A percentile compares a stretch with the other conserved stretches of the same genome.
Evolutionary conservation across 2,113 vertebrate genomes (phyloP).

Genomic region (Origma solitaria): DNA sequence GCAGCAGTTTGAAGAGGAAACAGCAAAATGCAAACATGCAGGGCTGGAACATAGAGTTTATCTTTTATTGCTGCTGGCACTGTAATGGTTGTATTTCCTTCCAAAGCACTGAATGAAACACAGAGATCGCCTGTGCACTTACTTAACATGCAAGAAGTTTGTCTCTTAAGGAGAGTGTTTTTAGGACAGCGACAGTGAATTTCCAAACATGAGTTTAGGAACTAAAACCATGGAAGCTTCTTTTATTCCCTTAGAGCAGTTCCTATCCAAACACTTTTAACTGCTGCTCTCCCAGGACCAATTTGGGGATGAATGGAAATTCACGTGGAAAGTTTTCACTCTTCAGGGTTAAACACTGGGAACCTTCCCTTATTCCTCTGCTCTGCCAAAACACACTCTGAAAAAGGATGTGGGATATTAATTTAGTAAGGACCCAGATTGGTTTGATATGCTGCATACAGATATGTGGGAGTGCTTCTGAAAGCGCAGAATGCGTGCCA

Average conservation of each 20-base stretch:
- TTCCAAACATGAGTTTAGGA: conserved; percentile 39
- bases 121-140: neutral
- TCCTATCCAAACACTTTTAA: conserved; percentile 64
- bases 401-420: neutral
- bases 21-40: neutral
- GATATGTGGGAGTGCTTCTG: neutral
- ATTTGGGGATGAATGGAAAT: neutral
- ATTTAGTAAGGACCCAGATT: neutral
- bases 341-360: neutral
- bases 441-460: neutral
- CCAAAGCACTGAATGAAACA: neutral
- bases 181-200: conserved; percentile 37
- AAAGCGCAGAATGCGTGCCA: neutral
- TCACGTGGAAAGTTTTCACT: neutral
- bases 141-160: conserved; percentile 51
- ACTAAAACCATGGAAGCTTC: conserved; percentile 48
- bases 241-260: conserved; percentile 40
- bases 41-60: neutral
- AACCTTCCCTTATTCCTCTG: neutral
- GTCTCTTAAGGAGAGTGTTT: conserved; percentile 23
- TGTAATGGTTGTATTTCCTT: neutral
- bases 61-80: neutral
- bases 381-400: neutral
- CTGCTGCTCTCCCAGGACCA: conserved; percentile 41
- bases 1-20: neutral